phyloP scores from a whole-genome alignment of 2,888 invertebrate species.

The Ormyrus pomaceus region DNA sequence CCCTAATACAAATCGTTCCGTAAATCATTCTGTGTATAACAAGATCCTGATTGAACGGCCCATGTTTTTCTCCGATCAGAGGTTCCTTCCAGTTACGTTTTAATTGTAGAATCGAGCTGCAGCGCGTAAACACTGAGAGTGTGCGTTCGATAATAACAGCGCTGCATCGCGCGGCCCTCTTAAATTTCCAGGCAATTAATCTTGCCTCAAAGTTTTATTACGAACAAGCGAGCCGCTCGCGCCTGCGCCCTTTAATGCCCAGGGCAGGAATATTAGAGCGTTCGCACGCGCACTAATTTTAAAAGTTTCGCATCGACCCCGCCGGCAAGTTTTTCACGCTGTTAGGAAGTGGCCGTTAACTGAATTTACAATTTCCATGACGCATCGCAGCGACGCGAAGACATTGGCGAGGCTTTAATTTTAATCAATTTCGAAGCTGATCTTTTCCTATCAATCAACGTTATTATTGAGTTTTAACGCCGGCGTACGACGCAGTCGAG shows the following conservation, averaged over 20 bases:
- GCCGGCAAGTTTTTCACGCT: conserved; percentile 46
- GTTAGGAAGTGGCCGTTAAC: conserved; percentile 45
- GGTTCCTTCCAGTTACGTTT: too few relatives aligned
- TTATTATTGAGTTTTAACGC: conserved; percentile 38
- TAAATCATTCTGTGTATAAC: too few relatives aligned
- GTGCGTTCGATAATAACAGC: conserved; percentile 30
- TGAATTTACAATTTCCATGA: conserved; percentile 54
- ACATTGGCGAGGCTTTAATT: conserved; percentile 39
- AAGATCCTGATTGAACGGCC: too few relatives aligned
- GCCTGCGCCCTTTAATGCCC: conserved; percentile 26
- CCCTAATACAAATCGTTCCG: too few relatives aligned
- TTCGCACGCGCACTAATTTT: conserved; percentile 38
- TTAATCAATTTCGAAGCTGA: conserved; percentile 38
- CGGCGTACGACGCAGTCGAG: neutral
- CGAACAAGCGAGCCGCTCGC: conserved; percentile 44
- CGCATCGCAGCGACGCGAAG: neutral
- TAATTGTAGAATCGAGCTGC: too few relatives aligned
- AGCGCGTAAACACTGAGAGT: too few relatives aligned
- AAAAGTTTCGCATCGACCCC: conserved; percentile 38
- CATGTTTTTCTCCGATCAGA: too few relatives aligned
- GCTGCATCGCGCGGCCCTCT: conserved; percentile 18
- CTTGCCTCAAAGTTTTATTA: conserved; percentile 54
- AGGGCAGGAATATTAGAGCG: conserved; percentile 10
- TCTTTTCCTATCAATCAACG: conserved; percentile 35
- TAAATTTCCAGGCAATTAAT: conserved; percentile 56